phyloP scores from a whole-genome alignment of 2,888 invertebrate species.

The Phalangium opilio region DNA sequence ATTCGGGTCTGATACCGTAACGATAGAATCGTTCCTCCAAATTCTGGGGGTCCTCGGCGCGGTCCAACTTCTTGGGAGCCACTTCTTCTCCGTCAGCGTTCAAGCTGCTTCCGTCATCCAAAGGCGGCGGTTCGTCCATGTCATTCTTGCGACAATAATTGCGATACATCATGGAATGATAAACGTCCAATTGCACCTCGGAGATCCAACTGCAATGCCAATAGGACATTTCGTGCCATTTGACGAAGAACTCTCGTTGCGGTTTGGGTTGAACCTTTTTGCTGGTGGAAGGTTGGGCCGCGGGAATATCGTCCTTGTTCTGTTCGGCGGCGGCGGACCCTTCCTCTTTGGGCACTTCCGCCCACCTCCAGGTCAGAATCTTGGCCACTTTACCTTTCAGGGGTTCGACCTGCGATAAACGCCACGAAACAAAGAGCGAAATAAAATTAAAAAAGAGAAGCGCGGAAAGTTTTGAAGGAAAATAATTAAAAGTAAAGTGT shows the following conservation, averaged over 20 bases:
- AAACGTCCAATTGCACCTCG: constrained; percentile 78
- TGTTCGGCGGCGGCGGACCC: constrained; percentile 23
- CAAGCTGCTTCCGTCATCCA: constrained; percentile 49
- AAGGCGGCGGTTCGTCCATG: constrained; percentile 91
- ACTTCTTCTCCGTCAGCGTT: constrained; percentile 6
- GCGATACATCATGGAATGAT: constrained; percentile 82
- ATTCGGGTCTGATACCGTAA: constrained; percentile 94
- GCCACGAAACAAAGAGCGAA: no score
- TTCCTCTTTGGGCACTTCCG: constrained; percentile 24
- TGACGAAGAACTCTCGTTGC: constrained; percentile 87
- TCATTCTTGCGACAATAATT: constrained; percentile 90
- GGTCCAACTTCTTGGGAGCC: constrained; percentile 6
- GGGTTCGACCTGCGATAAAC: constrained; percentile 36
- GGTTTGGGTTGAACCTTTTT: constrained; percentile 35
- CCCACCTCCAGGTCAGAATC: constrained; percentile 95
- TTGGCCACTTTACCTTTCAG: constrained; percentile 56
- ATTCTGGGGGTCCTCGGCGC: constrained; percentile 23
- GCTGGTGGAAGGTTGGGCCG: constrained; percentile 23
- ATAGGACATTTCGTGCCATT: constrained; percentile 90
- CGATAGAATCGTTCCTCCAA: constrained; percentile 47
- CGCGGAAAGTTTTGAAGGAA: no score
- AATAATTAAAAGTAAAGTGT: no score
- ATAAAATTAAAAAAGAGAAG: no score
- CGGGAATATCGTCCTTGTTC: constrained; percentile 20
- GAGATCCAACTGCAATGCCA: constrained; percentile 98